These are phyloP conservation scores for Hippocampus comes DNA, from an alignment of 2,113 vertebrate species.

Conservation along the genomic window DNA sequence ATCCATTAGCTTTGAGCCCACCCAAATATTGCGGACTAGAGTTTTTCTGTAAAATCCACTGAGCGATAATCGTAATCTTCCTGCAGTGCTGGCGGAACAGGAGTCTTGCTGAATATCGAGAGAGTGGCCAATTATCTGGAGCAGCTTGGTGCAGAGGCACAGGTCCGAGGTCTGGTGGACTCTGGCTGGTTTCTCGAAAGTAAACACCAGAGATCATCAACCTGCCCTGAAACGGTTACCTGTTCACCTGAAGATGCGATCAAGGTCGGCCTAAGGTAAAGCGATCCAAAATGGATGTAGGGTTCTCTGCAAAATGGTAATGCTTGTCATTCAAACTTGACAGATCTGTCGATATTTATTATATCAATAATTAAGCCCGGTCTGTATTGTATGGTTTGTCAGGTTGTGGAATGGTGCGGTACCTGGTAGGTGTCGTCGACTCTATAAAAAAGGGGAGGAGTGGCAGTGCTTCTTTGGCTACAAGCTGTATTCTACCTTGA, in stretches of 20 bases:
- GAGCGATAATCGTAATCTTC: conserved; percentile 24
- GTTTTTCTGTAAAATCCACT: conserved; percentile 11
- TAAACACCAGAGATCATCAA: conserved; percentile 69
- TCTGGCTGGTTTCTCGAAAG: conserved; percentile 82
- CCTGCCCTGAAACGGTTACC: conserved; percentile 72
- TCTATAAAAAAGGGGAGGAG: conserved; percentile 76
- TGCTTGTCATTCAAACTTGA: background rate
- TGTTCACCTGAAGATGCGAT: conserved; percentile 77
- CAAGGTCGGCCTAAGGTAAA: conserved; percentile 77
- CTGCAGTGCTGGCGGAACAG: conserved; percentile 78
- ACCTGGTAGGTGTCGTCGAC: conserved; percentile 76
- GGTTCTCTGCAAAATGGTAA: background rate
- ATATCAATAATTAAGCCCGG: background rate
- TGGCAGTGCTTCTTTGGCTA: conserved; percentile 83
- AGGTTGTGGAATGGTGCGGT: conserved; percentile 80
- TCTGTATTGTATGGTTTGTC: conserved; percentile 17
- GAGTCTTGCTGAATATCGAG: conserved; percentile 80
- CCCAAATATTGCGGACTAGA: background rate
- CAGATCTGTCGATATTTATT: background rate
- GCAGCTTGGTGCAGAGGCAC: conserved; percentile 73
- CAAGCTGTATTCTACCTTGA: conserved; percentile 75
- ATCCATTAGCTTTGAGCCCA: background rate
- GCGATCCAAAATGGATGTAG: background rate
- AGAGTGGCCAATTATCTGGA: conserved; percentile 73
- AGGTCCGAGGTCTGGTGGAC: conserved; percentile 80